These are phyloP conservation scores for Netelia melanura DNA, from an alignment of 2,888 invertebrate genomes.

Conservation along the genomic window DNA sequence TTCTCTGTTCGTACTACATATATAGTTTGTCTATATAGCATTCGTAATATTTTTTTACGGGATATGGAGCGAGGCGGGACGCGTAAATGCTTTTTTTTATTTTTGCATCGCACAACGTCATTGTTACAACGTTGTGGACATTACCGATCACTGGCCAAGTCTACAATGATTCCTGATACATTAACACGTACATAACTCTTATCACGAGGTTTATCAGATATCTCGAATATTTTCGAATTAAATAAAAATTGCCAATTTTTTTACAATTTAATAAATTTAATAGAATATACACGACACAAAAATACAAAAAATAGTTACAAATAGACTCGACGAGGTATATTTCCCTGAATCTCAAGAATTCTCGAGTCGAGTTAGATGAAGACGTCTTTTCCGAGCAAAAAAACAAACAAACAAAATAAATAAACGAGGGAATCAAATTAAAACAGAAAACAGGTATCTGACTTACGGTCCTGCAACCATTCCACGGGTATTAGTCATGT, in stretches of 20 bases:
- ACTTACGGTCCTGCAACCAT: conserved; percentile 32
- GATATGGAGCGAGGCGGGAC: neutral
- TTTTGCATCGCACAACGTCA: neutral
- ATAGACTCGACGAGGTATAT: no score
- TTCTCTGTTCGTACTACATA: neutral
- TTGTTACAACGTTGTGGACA: neutral
- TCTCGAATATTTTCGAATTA: no score
- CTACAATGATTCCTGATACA: no score
- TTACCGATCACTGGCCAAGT: neutral
- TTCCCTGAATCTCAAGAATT: no score
- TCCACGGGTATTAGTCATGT: conserved; percentile 46
- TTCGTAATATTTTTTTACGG: neutral
- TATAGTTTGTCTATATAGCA: neutral
- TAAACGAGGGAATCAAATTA: neutral
- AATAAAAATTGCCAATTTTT: no score
- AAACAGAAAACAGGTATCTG: conserved; percentile 31
- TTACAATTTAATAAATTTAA: no score
- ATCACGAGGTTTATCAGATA: no score
- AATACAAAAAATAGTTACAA: no score
- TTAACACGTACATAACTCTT: no score
- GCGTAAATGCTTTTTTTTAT: conserved; percentile 33
- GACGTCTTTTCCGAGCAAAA: no score
- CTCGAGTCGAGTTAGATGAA: no score
- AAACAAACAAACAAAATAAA: neutral
- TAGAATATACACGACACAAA: no score